A percentile compares a stretch with the other conserved stretches of the same genome.
Conservation (phyloP, 2,113 vertebrate species). For the Regulus satrapa region DNA sequence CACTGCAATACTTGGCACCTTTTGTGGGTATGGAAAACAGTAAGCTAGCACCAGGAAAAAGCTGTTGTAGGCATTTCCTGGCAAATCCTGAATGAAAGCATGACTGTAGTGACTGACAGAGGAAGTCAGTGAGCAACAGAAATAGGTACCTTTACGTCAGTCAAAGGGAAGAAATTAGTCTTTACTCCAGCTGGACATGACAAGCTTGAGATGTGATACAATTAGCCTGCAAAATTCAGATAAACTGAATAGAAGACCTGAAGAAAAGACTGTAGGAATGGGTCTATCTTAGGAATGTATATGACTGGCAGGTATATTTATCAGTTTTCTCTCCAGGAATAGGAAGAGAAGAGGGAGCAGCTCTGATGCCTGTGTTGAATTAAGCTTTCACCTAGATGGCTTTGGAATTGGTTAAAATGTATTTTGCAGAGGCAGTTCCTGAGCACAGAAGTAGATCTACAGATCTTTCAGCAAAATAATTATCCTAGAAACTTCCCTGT, state of each 20-base stretch:
- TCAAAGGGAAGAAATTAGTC: not conserved
- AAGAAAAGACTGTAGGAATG: not conserved
- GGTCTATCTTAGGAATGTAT: not conserved
- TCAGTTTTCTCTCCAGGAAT: not conserved
- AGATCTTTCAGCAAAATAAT: not conserved
- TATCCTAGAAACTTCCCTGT: not conserved
- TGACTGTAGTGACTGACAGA: not conserved
- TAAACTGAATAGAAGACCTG: not conserved
- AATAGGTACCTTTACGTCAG: not conserved
- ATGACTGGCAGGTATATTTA: not conserved
- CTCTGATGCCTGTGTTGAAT: not conserved
- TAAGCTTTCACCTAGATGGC: not conserved
- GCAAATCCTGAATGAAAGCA: not conserved
- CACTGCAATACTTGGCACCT: not conserved
- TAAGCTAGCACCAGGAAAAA: not conserved
- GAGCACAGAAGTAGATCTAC: not conserved
- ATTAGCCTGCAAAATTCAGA: not conserved
- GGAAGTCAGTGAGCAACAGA: not conserved
- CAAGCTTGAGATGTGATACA: not conserved
- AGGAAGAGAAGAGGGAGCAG: not conserved
- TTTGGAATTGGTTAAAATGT: not conserved
- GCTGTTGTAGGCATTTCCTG: not conserved
- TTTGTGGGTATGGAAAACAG: not conserved
- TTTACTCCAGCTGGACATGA: not conserved
- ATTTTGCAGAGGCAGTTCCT: not conserved